Evolutionary conservation across 2,113 vertebrate species (phyloP).

Genomic region (Grantiella picta): DNA sequence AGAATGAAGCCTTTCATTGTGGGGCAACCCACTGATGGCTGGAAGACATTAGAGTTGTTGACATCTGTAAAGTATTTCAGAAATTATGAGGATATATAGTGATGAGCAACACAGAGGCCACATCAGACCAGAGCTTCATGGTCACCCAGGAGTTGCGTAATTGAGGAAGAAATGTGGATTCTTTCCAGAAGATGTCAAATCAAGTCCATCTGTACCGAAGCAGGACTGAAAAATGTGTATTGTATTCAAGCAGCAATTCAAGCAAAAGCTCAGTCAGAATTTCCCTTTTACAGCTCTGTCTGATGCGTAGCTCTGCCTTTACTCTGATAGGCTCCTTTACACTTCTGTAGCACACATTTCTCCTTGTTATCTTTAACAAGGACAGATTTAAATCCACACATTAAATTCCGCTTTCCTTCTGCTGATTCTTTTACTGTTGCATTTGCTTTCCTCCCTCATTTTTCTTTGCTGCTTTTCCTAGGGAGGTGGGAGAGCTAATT

Average conservation of each 20-base stretch:
- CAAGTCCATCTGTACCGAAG: background rate
- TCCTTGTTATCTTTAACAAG: background rate
- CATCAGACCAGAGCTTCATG: background rate
- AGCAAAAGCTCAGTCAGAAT: background rate
- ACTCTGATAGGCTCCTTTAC: background rate
- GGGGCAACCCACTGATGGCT: background rate
- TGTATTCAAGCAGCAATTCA: background rate
- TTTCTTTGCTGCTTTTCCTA: background rate
- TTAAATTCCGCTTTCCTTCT: background rate
- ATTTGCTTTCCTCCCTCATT: background rate
- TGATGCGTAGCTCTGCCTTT: background rate
- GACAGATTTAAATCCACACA: background rate
- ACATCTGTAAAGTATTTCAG: constrained; percentile 40
- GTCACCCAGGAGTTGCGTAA: constrained; percentile 9
- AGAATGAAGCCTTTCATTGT: constrained; percentile 8
- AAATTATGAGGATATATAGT: background rate
- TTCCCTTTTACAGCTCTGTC: background rate
- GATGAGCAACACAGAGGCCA: constrained; percentile 4
- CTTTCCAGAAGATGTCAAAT: constrained; percentile 49
- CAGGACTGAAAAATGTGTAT: background rate
- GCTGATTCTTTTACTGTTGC: background rate
- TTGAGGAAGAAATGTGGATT: constrained; percentile 6
- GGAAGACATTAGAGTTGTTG: constrained; percentile 23
- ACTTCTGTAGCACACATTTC: background rate
- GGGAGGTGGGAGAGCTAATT: background rate